Percentiles rank a stretch among this genome's conserved stretches.
phyloP scores from a whole-genome alignment of 1,140 invertebrate species.

The Bombus haemorrhoidalis region DNA sequence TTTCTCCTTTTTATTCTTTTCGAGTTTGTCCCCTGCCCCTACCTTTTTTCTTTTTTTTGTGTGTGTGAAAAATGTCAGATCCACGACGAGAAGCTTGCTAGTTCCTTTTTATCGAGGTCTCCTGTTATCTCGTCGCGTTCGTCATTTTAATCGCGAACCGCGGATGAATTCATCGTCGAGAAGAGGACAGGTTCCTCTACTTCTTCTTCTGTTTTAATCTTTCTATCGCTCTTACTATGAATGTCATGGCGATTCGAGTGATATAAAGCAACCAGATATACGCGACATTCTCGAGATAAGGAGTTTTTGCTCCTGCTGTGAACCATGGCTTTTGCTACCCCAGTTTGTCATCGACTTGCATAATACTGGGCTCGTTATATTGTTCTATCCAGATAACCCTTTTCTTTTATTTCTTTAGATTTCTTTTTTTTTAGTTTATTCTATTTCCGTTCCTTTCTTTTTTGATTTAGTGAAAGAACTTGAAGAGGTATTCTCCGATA shows the following conservation, averaged over 20 bases:
- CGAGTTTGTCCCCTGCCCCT: background rate
- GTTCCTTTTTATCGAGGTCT: background rate
- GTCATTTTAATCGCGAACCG: slow-evolving; percentile 20
- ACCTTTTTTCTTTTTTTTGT: background rate
- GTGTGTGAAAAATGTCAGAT: slow-evolving; percentile 14
- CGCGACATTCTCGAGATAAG: background rate
- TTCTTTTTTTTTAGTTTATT: no score
- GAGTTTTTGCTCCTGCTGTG: background rate
- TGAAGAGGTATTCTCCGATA: background rate
- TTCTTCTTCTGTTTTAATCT: background rate
- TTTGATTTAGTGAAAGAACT: background rate
- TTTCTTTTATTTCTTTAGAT: background rate
- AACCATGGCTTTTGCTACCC: background rate
- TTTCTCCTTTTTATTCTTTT: background rate
- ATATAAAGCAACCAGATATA: background rate
- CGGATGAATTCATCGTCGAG: background rate
- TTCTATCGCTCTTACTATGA: background rate
- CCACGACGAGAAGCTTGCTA: background rate
- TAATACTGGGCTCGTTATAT: background rate
- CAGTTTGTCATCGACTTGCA: background rate
- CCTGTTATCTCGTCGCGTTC: background rate
- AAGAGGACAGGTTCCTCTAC: background rate
- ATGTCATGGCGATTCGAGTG: background rate
- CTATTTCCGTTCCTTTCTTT: background rate
- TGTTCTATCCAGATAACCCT: background rate